Evolutionary conservation across 2,113 vertebrate genomes (phyloP).

Genomic region (Mastomys coucha): DNA sequence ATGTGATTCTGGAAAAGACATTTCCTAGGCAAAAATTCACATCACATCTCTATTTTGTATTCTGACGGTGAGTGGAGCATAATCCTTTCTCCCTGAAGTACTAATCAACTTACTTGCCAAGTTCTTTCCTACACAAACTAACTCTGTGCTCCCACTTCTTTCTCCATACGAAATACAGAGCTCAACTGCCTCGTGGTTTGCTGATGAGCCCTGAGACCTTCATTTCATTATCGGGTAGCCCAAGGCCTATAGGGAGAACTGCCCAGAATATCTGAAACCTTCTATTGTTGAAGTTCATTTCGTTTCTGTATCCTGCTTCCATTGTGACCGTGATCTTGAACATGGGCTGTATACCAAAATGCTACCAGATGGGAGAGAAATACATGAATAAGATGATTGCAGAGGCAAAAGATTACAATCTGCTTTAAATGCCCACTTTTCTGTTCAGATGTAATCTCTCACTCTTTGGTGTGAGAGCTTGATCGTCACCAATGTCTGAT

Average conservation of each 20-base stretch:
- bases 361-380: background rate
- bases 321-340: slow-evolving; percentile 57
- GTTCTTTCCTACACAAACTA: slow-evolving; percentile 84
- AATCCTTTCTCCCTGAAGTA: slow-evolving; percentile 84
- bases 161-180: slow-evolving; percentile 81
- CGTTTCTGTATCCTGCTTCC: slow-evolving; percentile 69
- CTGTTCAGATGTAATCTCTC: slow-evolving; percentile 69
- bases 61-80: slow-evolving; percentile 71
- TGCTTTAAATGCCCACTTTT: slow-evolving; percentile 43
- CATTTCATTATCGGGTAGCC: slow-evolving; percentile 78
- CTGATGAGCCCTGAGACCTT: slow-evolving; percentile 76
- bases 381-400: slow-evolving; percentile 63
- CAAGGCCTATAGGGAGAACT: slow-evolving; percentile 73
- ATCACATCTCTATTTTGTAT: slow-evolving; percentile 80
- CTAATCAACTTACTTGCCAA: slow-evolving; percentile 86
- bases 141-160: slow-evolving; percentile 80
- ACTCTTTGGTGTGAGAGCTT: slow-evolving; percentile 53
- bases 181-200: slow-evolving; percentile 84
- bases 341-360: slow-evolving; percentile 71
- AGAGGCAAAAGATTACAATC: slow-evolving; percentile 68
- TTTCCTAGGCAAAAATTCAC: slow-evolving; percentile 76
- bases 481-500: slow-evolving; percentile 9
- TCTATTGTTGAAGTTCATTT: slow-evolving; percentile 80
- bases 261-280: slow-evolving; percentile 79
- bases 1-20: slow-evolving; percentile 59